A percentile compares a stretch with the other conserved stretches of the same genome.
phyloP scores from a whole-genome alignment of 1,140 invertebrate species.

The Procambarus clarkii region DNA sequence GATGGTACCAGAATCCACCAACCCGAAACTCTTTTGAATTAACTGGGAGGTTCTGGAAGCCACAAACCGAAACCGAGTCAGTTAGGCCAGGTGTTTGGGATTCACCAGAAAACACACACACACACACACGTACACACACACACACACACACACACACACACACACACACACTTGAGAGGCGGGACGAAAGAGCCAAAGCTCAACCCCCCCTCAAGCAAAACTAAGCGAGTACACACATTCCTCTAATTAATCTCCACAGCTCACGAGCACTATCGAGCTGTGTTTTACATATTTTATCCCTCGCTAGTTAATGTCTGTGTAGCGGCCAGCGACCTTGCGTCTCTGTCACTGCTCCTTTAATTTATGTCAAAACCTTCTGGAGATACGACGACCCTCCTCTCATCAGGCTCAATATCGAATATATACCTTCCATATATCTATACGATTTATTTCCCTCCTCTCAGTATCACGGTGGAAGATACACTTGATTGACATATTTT shows the following conservation, averaged over 20 bases:
- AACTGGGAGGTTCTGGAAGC: no score
- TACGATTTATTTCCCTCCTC: background rate
- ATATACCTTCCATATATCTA: background rate
- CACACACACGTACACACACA: no score
- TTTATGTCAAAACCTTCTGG: background rate
- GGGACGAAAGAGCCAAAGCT: no score
- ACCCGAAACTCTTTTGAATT: no score
- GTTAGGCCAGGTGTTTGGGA: no score
- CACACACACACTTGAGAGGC: no score
- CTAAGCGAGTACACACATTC: no score
- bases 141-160: no score
- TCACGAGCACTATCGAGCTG: background rate
- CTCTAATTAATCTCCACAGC: background rate
- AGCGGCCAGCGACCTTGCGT: background rate
- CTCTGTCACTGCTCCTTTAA: background rate
- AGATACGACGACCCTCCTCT: background rate
- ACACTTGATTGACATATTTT: background rate
- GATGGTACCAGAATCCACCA: no score
- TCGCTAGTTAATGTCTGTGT: background rate
- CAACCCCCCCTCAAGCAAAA: no score
- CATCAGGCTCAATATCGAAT: background rate
- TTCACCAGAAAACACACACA: no score
- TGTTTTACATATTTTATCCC: slow-evolving; percentile 1
- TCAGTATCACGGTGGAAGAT: background rate
- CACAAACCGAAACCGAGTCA: no score